Conservation (phyloP, 2,888 invertebrate species). For the Tenthredo livida region DNA sequence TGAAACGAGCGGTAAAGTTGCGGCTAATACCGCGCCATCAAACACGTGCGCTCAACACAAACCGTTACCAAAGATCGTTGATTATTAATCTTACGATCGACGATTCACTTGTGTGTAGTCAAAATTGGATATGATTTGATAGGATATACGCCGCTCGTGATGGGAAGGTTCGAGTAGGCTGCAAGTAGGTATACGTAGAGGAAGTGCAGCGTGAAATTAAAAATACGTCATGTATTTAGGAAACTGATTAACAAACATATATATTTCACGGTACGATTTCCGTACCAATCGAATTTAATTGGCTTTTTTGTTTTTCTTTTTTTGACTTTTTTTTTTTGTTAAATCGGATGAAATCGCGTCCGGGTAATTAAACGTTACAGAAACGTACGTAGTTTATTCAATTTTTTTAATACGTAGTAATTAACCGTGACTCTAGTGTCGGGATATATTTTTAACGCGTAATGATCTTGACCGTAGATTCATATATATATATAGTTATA, state of each 20-base stretch:
- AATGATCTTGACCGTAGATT: neutral
- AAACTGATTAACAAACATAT: neutral
- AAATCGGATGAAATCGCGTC: constrained; percentile 3
- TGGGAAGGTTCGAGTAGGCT: neutral
- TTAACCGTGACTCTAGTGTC: neutral
- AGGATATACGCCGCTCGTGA: neutral
- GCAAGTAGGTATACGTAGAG: neutral
- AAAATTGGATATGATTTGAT: neutral
- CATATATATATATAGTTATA: neutral
- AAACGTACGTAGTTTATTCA: neutral
- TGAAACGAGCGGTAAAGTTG: constrained; percentile 37
- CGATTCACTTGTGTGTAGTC: neutral
- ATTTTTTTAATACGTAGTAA: constrained; percentile 5
- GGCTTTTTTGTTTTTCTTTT: neutral
- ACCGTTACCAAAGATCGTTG: constrained; percentile 39
- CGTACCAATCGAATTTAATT: neutral
- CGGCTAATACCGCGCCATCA: constrained; percentile 33
- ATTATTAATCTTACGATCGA: constrained; percentile 27
- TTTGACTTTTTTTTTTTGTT: neutral
- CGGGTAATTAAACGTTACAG: constrained; percentile 1
- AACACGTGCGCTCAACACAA: constrained; percentile 44
- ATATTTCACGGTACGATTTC: neutral
- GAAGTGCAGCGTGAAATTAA: neutral
- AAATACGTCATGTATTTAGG: constrained; percentile 1
- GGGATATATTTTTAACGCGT: neutral